Base-by-base conservation (phyloP, 1,140 invertebrate species). In the Danaus plexippus region DNA sequence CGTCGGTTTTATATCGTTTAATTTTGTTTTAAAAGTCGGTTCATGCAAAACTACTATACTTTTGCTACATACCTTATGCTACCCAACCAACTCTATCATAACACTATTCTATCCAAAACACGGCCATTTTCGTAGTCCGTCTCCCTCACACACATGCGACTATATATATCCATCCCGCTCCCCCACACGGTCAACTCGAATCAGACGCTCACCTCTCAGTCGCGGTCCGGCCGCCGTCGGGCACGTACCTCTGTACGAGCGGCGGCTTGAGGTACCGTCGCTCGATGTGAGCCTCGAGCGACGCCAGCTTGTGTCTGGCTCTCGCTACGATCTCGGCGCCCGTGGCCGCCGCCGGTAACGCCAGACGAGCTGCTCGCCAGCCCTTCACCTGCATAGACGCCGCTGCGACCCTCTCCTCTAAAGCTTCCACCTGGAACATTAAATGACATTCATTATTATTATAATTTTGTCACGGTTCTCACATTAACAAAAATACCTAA, bases 351-450 rank as follows among this genome's bases (percentile, higher is more conserved):
- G 89, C 67, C 90, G 89, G 50, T 89, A 88, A 43, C 91, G 92
- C 43, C 92, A 93, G 92, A 92, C 94, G 96, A 22, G 93, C 92
- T 8, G 94, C 84, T 73, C 95, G 93, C 95, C 95, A 97, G 47
- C 94, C 94, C 88, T 97, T 97, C 1, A 97, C 90, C 78, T 98
- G 96, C 92, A 99, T 96, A 61, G 95, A 97, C 0, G 96, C 96
- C 54, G 93, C 94, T 2, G 94, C 94, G 2, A 98, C 94, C 67
- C 96, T 94, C 67, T 98, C 97, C 78, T 98, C 96, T 13, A 99
- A 83, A 0, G 92, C 92, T 80, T 98, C 96, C 11, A 98, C 92
- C 76, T 96, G 57, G 2, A 18, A 22, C 32, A 11, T 11, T 9
- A 32, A 32, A 32, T 7, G 22, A 32, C 2, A 32, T 32, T 32